phyloP scores from a whole-genome alignment of 2,113 vertebrate species.

The Cyanoramphus novaezelandiae region DNA sequence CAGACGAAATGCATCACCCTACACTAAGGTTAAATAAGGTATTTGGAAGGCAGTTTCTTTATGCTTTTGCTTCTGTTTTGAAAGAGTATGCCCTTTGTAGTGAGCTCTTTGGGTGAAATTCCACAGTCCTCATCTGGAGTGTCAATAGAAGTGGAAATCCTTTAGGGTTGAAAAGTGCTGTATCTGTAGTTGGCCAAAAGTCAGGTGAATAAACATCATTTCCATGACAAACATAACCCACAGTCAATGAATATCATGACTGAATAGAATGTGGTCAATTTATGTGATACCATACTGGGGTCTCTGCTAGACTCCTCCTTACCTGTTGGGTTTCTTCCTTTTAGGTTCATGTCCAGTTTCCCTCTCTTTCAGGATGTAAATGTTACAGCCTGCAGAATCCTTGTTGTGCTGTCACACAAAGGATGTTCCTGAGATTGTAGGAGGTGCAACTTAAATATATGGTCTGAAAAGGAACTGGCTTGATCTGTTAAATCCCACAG shows the following conservation, averaged over 20 bases:
- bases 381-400: not conserved
- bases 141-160: not conserved
- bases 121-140: not conserved
- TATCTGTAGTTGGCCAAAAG: not conserved
- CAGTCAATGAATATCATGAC: not conserved
- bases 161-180: slow-evolving; percentile 17
- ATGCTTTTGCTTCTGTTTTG: slow-evolving; percentile 11
- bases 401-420: not conserved
- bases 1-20: not conserved
- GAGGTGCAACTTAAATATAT: not conserved
- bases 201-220: slow-evolving; percentile 36
- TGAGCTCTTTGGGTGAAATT: slow-evolving; percentile 17
- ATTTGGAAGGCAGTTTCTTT: not conserved
- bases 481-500: not conserved
- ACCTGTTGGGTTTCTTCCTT: slow-evolving; percentile 1
- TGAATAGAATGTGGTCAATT: not conserved
- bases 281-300: not conserved
- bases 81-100: not conserved
- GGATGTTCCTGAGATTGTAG: not conserved
- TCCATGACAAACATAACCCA: not conserved
- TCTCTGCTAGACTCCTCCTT: not conserved
- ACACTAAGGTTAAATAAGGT: not conserved
- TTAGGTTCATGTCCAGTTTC: slow-evolving; percentile 6
- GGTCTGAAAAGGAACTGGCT: not conserved
- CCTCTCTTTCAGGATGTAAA: not conserved